Evolutionary conservation across 1,140 invertebrate genomes (phyloP).

Genomic region (Plutomurus gul): DNA sequence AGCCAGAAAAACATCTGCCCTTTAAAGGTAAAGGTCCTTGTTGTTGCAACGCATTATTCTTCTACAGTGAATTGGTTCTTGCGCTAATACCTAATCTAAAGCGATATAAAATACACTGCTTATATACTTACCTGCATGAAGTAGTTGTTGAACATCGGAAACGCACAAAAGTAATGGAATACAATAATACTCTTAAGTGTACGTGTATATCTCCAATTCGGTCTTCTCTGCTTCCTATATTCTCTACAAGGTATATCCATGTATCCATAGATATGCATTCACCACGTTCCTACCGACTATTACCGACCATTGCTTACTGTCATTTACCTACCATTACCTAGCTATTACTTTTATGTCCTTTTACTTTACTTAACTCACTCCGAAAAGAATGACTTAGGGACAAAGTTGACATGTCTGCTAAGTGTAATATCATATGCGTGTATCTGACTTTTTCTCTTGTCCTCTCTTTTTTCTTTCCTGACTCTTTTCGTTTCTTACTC

Average conservation of each 20-base stretch:
- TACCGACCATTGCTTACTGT: slow-evolving; percentile 16
- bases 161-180: background rate
- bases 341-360: slow-evolving; percentile 4
- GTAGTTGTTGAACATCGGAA: no score
- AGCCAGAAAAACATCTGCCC: slow-evolving; percentile 42
- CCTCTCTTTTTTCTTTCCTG: background rate
- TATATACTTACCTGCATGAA: no score
- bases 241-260: no score
- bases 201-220: background rate
- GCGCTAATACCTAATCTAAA: background rate
- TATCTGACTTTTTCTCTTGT: background rate
- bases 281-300: slow-evolving; percentile 1
- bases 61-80: background rate
- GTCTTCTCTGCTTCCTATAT: no score
- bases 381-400: slow-evolving; percentile 11
- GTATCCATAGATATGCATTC: background rate
- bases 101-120: background rate
- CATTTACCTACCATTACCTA: slow-evolving; percentile 24
- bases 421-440: background rate
- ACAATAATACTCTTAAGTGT: background rate
- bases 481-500: background rate
- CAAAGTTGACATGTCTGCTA: background rate
- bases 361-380: background rate
- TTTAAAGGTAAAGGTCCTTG: slow-evolving; percentile 28
- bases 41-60: background rate